Percentiles rank a stretch among this genome's conserved stretches.
Evolutionary conservation across 1,140 invertebrate genomes (phyloP).

Genomic region (Caenorhabditis briggsae): DNA sequence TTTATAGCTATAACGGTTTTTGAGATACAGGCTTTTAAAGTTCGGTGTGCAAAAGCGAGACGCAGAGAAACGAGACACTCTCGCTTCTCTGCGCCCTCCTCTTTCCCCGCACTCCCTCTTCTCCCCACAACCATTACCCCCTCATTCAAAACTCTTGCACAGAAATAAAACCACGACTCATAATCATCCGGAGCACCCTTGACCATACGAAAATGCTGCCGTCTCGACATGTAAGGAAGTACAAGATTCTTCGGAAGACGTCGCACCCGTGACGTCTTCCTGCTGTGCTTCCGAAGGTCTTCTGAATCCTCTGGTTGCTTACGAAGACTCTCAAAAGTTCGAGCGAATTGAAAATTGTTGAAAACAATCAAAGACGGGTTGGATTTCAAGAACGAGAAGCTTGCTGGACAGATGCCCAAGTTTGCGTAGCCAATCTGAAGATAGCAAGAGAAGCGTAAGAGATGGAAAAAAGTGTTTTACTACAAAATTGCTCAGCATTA

Average conservation of each 20-base stretch:
- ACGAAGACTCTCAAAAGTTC: background rate
- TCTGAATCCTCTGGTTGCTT: background rate
- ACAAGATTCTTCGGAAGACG: background rate
- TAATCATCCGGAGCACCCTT: background rate
- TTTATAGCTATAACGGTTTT: too few species aligned
- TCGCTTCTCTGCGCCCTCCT: too few species aligned
- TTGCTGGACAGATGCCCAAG: background rate
- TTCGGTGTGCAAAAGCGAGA: too few species aligned
- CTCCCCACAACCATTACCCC: background rate
- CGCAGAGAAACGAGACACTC: background rate
- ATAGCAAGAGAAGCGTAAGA: too few species aligned
- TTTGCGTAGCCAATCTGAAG: constrained; percentile 1
- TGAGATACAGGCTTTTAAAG: too few species aligned
- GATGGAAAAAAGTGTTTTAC: too few species aligned
- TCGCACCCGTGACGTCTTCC: too few species aligned
- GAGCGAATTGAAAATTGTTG: background rate
- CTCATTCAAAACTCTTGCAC: background rate
- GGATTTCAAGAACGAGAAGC: background rate
- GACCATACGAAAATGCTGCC: constrained; percentile 8
- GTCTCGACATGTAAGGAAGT: background rate
- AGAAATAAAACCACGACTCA: constrained; percentile 39
- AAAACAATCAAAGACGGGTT: background rate
- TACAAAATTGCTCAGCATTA: too few species aligned
- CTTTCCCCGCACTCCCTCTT: too few species aligned
- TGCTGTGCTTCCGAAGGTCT: background rate